Conservation (phyloP, 2,113 vertebrate genomes). For the Podilymbus podiceps region DNA sequence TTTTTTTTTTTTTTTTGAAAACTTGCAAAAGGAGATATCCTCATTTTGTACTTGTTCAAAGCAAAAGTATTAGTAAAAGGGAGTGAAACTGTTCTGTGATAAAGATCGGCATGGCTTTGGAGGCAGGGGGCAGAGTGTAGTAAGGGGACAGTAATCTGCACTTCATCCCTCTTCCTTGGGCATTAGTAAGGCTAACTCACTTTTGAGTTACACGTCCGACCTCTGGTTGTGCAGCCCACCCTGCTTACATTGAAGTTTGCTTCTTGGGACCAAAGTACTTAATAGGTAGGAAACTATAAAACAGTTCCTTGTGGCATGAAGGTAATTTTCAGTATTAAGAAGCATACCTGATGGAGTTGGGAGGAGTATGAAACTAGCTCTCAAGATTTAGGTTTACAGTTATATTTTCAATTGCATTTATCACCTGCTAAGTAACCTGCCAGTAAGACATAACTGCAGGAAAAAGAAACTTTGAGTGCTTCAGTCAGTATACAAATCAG, state of each 20-base stretch:
- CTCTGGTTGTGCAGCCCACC: not conserved
- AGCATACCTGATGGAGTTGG: not conserved
- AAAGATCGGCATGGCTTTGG: not conserved
- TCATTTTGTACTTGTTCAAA: not conserved
- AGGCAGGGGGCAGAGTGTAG: too few relatives aligned
- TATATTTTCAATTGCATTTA: not conserved
- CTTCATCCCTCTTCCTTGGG: not conserved
- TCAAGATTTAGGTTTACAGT: not conserved
- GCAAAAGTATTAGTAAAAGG: not conserved
- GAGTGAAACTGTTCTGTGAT: not conserved
- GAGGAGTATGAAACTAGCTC: not conserved
- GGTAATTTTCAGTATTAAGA: not conserved
- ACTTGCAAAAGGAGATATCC: not conserved
- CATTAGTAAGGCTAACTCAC: not conserved
- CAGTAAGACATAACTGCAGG: not conserved
- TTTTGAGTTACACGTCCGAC: not conserved
- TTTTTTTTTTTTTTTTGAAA: not conserved
- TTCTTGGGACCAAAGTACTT: not conserved
- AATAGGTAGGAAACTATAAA: not conserved
- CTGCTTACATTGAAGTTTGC: not conserved
- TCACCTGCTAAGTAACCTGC: not conserved
- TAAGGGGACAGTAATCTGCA: not conserved
- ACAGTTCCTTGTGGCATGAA: not conserved
- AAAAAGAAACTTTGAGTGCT: not conserved
- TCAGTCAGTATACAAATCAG: not conserved